These are phyloP conservation scores for Tenthredo amoena DNA, from an alignment of 2,888 invertebrate species.

Conservation along the genomic window DNA sequence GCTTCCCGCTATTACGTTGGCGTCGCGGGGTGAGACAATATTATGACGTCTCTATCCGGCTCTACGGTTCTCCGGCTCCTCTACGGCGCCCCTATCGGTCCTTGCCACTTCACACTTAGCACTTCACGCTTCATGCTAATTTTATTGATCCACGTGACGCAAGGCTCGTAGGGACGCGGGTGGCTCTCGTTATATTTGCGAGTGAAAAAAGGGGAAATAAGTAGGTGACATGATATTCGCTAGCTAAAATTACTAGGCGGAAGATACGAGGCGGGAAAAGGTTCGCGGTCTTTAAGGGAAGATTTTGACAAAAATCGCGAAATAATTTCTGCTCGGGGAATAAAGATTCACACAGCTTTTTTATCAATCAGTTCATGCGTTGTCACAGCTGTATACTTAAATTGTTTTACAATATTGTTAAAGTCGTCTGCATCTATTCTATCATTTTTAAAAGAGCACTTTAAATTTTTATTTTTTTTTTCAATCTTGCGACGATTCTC, in stretches of 20 bases:
- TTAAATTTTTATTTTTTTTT: too few species aligned
- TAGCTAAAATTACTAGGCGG: background rate
- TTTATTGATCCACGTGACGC: conserved; percentile 65
- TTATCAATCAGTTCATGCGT: too few species aligned
- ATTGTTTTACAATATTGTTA: too few species aligned
- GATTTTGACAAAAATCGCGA: too few species aligned
- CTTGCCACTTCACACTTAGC: conserved; percentile 53
- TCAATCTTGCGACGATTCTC: background rate
- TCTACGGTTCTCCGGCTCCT: conserved; percentile 54
- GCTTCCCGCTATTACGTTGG: conserved; percentile 59
- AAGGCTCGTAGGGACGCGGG: background rate
- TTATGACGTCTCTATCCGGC: conserved; percentile 73
- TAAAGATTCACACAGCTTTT: too few species aligned
- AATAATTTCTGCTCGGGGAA: background rate
- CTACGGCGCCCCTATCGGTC: conserved; percentile 57
- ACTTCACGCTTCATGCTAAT: conserved; percentile 71
- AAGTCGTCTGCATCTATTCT: too few species aligned
- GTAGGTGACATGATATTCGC: background rate
- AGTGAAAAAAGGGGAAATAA: background rate
- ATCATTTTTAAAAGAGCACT: too few species aligned
- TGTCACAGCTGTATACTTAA: too few species aligned
- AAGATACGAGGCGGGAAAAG: background rate
- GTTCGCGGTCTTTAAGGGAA: background rate
- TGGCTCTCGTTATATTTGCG: background rate
- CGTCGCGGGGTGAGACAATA: conserved; percentile 71